phyloP scores from a whole-genome alignment of 1,140 invertebrate species.

The Neodiprion fabricii region DNA sequence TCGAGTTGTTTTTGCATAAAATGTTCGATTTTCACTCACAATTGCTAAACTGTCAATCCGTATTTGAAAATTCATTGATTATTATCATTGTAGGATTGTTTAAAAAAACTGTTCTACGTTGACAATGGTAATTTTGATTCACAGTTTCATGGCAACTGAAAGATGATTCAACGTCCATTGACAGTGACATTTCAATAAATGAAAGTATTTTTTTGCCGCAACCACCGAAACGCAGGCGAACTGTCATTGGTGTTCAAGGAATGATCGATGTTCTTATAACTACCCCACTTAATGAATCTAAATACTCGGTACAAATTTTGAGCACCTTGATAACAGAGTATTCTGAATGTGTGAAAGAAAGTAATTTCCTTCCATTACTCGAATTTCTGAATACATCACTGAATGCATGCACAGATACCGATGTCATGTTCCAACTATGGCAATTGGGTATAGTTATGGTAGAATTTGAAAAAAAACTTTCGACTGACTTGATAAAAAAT shows the following conservation, averaged over 20 bases:
- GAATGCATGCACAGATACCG: constrained; percentile 44
- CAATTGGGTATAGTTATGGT: constrained; percentile 46
- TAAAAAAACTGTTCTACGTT: no score
- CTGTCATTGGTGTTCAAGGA: constrained; percentile 28
- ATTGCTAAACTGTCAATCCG: no score
- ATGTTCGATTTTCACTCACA: no score
- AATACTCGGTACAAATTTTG: constrained; percentile 43
- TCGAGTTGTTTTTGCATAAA: no score
- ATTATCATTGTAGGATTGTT: no score
- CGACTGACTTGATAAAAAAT: constrained; percentile 26
- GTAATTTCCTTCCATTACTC: constrained; percentile 50
- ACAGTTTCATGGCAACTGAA: neutral
- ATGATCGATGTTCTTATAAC: constrained; percentile 36
- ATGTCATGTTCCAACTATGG: constrained; percentile 51
- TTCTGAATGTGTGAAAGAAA: constrained; percentile 47
- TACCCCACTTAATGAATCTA: constrained; percentile 33
- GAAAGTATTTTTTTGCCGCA: neutral
- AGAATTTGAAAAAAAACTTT: constrained; percentile 40
- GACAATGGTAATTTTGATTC: neutral
- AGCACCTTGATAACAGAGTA: constrained; percentile 48
- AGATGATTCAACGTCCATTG: neutral
- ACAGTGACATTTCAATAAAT: neutral
- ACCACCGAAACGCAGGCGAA: constrained; percentile 33
- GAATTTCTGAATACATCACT: constrained; percentile 49
- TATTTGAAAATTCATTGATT: no score